Percentiles rank a stretch among this genome's conserved stretches.
Evolutionary conservation across 2,888 invertebrate species (phyloP).

Genomic region (Athalia cordata): DNA sequence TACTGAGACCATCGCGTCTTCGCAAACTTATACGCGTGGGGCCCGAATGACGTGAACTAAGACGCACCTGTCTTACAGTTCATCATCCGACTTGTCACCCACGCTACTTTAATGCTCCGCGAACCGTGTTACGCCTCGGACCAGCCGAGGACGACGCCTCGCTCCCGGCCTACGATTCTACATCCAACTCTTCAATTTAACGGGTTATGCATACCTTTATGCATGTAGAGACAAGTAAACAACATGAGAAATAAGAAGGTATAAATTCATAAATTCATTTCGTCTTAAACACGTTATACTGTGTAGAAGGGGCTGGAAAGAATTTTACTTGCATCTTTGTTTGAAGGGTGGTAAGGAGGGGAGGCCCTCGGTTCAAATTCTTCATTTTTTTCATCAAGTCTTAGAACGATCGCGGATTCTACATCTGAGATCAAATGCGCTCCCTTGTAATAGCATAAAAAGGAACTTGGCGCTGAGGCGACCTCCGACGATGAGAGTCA

Average conservation of each 20-base stretch:
- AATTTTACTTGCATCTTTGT: too few relatives aligned
- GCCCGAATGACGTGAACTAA: constrained; percentile 19
- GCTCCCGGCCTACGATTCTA: constrained; percentile 16
- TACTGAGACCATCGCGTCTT: constrained; percentile 13
- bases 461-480: constrained; percentile 14
- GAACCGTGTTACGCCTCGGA: constrained; percentile 71
- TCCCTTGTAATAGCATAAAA: constrained; percentile 1
- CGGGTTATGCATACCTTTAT: not conserved
- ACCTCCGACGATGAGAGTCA: constrained; percentile 39
- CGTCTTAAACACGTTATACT: too few relatives aligned
- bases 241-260: too few relatives aligned
- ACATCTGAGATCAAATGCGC: constrained; percentile 1
- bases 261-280: too few relatives aligned
- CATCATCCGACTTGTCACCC: constrained; percentile 72
- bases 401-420: not conserved
- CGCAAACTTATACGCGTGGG: constrained; percentile 21
- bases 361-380: too few relatives aligned
- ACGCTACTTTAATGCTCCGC: constrained; percentile 71
- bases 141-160: constrained; percentile 53
- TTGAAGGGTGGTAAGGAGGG: too few relatives aligned
- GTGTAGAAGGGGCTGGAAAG: too few relatives aligned
- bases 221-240: constrained; percentile 4
- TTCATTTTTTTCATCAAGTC: too few relatives aligned
- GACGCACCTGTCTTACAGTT: constrained; percentile 71
- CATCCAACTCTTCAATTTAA: constrained; percentile 23